A percentile compares a stretch with the other conserved stretches of the same genome.
Conservation (phyloP, 2,797 vertebrate species). For the Anniella stebbinsi region DNA sequence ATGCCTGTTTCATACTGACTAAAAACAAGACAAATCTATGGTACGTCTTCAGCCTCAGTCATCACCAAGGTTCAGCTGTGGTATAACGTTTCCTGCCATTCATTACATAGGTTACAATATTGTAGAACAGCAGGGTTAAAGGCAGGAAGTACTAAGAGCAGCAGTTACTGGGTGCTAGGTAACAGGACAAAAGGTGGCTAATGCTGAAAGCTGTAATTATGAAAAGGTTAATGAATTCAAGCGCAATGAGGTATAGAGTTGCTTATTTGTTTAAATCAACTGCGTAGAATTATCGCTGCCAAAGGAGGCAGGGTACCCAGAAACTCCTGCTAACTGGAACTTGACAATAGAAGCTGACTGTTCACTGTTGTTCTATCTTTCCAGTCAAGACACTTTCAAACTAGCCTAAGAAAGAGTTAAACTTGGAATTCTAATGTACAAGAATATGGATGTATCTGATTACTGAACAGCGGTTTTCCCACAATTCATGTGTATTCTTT, state of each 20-base stretch:
- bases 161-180: not conserved
- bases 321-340: not conserved
- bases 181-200: not conserved
- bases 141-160: not conserved
- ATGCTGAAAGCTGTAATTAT: not conserved
- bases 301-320: not conserved
- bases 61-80: not conserved
- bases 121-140: not conserved
- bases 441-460: not conserved
- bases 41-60: not conserved
- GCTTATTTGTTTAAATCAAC: not conserved
- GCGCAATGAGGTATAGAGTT: not conserved
- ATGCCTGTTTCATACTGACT: not conserved
- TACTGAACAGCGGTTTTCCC: not conserved
- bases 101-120: not conserved
- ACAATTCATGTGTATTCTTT: conserved; percentile 1
- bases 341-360: not conserved
- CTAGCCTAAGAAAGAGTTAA: not conserved
- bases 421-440: not conserved
- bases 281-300: not conserved
- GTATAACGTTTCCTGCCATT: not conserved
- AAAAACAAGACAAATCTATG: not conserved
- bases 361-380: not conserved
- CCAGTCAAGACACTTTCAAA: not conserved
- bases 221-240: conserved; percentile 19